phyloP scores from a whole-genome alignment of 2,888 invertebrate genomes.

The Drosophila colorata region DNA sequence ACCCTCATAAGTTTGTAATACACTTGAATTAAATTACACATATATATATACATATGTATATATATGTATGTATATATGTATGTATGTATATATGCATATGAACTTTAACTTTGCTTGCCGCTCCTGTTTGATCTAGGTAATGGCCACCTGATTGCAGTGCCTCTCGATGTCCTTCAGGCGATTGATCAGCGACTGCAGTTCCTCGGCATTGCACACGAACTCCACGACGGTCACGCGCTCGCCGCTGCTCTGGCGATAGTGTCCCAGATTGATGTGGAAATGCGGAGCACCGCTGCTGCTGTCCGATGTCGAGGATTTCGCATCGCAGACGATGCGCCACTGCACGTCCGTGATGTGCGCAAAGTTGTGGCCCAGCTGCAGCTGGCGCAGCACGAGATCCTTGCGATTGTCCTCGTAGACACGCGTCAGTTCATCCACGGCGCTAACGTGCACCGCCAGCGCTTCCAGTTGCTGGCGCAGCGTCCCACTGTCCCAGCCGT shows the following conservation, averaged over 20 bases:
- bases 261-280: slow-evolving; percentile 83
- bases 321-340: slow-evolving; percentile 84
- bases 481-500: slow-evolving; percentile 73
- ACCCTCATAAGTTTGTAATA: slow-evolving; percentile 40
- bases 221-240: slow-evolving; percentile 83
- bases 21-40: slow-evolving; percentile 31
- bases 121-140: slow-evolving; percentile 23
- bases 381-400: slow-evolving; percentile 80
- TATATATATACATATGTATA: slow-evolving; percentile 4
- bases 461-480: slow-evolving; percentile 79
- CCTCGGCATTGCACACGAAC: slow-evolving; percentile 84
- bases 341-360: slow-evolving; percentile 84
- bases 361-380: slow-evolving; percentile 81
- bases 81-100: slow-evolving; percentile 5
- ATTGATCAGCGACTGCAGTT: slow-evolving; percentile 84
- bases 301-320: slow-evolving; percentile 83
- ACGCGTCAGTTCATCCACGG: slow-evolving; percentile 80
- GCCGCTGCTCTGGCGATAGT: slow-evolving; percentile 80
- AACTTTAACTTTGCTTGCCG: not conserved
- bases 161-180: slow-evolving; percentile 84
- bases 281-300: slow-evolving; percentile 79
- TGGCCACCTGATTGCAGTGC: slow-evolving; percentile 81
- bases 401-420: slow-evolving; percentile 82
- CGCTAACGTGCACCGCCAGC: slow-evolving; percentile 63
- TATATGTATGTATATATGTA: slow-evolving; percentile 8